Evolutionary conservation across 2,113 vertebrate species (phyloP).

Genomic region (Salminus brasiliensis): DNA sequence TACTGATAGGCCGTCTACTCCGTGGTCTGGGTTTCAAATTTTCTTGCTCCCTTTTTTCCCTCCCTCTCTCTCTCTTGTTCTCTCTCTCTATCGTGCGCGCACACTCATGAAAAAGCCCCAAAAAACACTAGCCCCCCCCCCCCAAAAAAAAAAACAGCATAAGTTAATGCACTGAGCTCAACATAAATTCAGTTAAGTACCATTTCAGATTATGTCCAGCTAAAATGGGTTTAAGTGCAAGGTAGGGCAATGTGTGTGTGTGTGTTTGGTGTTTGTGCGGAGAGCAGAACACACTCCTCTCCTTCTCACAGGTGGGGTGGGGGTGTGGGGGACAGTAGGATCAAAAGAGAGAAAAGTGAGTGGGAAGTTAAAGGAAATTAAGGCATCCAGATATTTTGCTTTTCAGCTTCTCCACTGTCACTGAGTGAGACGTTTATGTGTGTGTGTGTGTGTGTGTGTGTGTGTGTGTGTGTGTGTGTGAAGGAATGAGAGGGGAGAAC

Average conservation of each 20-base stretch:
- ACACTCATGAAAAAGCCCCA: constrained; percentile 45
- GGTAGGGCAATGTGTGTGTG: constrained; percentile 42
- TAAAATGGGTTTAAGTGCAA: constrained; percentile 73
- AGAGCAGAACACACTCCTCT: constrained; percentile 10
- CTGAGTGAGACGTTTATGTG: neutral
- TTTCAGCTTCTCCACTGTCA: constrained; percentile 42
- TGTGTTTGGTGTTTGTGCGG: no score
- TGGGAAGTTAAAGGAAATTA: constrained; percentile 31
- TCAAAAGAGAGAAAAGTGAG: constrained; percentile 37
- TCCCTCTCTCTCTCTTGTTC: constrained; percentile 19
- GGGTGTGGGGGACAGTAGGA: neutral
- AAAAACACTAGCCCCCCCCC: constrained; percentile 53
- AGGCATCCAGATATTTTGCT: constrained; percentile 67
- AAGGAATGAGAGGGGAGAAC: no score
- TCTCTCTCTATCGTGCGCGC: constrained; percentile 25
- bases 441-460: neutral
- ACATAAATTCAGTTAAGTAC: constrained; percentile 82
- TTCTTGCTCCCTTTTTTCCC: constrained; percentile 62
- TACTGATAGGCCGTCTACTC: constrained; percentile 84
- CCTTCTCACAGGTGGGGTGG: neutral
- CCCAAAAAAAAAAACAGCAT: constrained; percentile 71
- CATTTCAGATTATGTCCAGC: constrained; percentile 79
- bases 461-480: no score
- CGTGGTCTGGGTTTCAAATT: constrained; percentile 82
- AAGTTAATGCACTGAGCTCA: constrained; percentile 79